Evolutionary conservation across 2,797 vertebrate species (phyloP).

Genomic region (Catostomus latipinnis): DNA sequence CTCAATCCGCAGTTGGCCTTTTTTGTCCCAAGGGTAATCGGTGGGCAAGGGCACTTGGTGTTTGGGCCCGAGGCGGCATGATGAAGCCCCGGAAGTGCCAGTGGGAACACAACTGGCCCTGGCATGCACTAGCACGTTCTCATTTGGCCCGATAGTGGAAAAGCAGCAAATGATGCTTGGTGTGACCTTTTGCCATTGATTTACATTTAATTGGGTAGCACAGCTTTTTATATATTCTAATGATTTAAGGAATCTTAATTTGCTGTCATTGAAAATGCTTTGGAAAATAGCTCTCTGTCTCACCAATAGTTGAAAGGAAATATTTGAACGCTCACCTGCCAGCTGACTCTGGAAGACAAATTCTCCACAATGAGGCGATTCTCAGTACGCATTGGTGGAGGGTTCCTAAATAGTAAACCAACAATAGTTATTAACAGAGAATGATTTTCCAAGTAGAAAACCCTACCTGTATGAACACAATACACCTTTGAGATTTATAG

Average conservation of each 20-base stretch:
- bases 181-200: slow-evolving; percentile 21
- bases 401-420: slow-evolving; percentile 76
- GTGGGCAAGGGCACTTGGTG: too few relatives aligned
- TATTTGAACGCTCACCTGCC: slow-evolving; percentile 89
- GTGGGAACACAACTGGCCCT: too few relatives aligned
- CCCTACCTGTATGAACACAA: not conserved
- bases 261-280: slow-evolving; percentile 20
- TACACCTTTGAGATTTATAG: not conserved
- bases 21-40: too few relatives aligned
- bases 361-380: slow-evolving; percentile 97
- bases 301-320: slow-evolving; percentile 59
- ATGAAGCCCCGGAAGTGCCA: too few relatives aligned
- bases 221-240: slow-evolving; percentile 16
- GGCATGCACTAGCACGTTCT: too few relatives aligned
- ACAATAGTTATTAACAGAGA: not conserved
- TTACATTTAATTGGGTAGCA: slow-evolving; percentile 18
- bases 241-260: not conserved
- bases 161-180: not conserved
- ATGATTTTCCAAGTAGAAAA: not conserved
- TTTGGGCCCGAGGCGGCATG: too few relatives aligned
- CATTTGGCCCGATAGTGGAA: too few relatives aligned
- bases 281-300: slow-evolving; percentile 25
- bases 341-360: slow-evolving; percentile 94
- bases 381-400: slow-evolving; percentile 95
- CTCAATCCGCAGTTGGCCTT: too few relatives aligned